Base-by-base conservation (phyloP, 1,140 invertebrate genomes). In the Zophobas morio region DNA sequence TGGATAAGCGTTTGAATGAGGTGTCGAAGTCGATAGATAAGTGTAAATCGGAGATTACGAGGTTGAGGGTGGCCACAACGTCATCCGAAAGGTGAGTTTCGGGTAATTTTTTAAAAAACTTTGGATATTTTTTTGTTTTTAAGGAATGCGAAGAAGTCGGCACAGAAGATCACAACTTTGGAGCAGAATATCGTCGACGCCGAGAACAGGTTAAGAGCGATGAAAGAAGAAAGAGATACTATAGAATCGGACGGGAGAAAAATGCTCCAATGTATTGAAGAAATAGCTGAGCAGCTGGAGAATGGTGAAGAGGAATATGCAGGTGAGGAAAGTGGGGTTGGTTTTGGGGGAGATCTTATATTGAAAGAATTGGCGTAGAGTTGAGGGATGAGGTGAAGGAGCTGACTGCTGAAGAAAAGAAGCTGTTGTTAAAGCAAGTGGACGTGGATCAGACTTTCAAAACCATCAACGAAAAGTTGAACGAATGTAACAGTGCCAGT, bases 41-140 rank as follows among this genome's bases (percentile, higher is more conserved):
- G 83, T 87, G 93, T 0, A 90, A 90, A 63, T 87, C 87, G 0
- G 91, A 94, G 83, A 92, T 96, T 1, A 94, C 92, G 0, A 93
- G 93, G 78, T 84, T 95, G 1, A 92, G 91, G 71, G 95, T 97
- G 1, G 94, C 91, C 1, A 92, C 96, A n/a, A 96, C 94, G 83
- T 94, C 95, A 6, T 90, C 94, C 0, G 90, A 94, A 82, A 92
- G 93, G 93, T 93, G 39, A 40, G 20, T 63, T 39, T 35, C 2
- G 34, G 33, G 36, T 20, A 3, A 2, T 47, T 4, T 47, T 47
- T 53, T 20, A 20, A 20, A 34, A 6, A 53, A 20, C n/a, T 33
- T 8, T 5, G 6, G 51, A 8, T n/a, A 34, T 3, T 54, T 47
- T 1, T 8, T 73, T 75, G 33, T 56, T 75, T 82, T 80, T 37